Evolutionary conservation across 1,140 invertebrate species (phyloP), one percentile per base, ranked within the genome.

Genomic region (Oscheius sp.): DNA sequence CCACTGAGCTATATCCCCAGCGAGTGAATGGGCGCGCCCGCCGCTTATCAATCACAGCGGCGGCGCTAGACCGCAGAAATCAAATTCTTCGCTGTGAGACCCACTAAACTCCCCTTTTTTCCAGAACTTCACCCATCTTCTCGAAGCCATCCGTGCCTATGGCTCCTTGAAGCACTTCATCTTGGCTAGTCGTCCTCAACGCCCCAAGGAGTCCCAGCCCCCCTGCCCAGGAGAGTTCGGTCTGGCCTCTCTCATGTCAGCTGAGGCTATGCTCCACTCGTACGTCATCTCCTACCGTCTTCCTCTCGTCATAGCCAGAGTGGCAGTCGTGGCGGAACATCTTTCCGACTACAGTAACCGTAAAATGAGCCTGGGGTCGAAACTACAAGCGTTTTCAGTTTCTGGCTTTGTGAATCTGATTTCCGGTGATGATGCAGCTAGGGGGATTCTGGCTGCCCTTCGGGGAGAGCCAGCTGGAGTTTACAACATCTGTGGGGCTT

Each of bases 211-310:
- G 34, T 38, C 46, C n/a, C 34, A 63, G 29, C 64, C 64, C 15
- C 52, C 62, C 1, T 42, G 58, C 18, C 73, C 45, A 0, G 52
- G 31, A 0, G 38, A 20, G 13, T 75, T 66, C 45, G 67, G 52
- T 3, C 49, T 49, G 2, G 32, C 67, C 4, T 32, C 67, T 31
- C 55, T 58, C 28, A 68, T 68, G 67, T 68, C 67, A 10, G 67
- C 45, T 42, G 67, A 75, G 34, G 67, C 67, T 20, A 70, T 75
- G 73, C 70, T 68, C 20, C 66, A 75, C 38, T 59, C 70, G 29
- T 75, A 75, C 35, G 73, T 66, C 7, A 71, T 69, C 18, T 49
- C 55, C 23, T 75, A 75, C 61, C 55, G 66, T 23, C 42, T 75
- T 36, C 61, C 65, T 35, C 35, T 70, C 18, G 55, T 68, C 0